Evolutionary conservation across 2,797 vertebrate species (phyloP), one percentile per base, ranked within the genome.

Genomic region (Buceros bicornis): DNA sequence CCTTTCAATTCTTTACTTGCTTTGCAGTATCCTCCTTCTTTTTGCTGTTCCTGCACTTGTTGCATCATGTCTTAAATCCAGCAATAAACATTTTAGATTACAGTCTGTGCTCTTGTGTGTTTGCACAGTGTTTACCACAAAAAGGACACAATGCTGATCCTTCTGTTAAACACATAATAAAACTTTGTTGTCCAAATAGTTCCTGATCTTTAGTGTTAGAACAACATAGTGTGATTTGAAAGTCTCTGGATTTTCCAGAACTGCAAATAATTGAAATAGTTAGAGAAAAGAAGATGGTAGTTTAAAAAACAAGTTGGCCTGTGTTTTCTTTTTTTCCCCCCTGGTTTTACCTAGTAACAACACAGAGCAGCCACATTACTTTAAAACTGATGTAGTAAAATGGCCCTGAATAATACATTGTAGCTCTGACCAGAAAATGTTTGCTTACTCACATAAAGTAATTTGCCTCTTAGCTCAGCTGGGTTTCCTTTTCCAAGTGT

Each of bases 391-490:
- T 98, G 98, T 98, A 97, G 97, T 98, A 98, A 98, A 98, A 98
- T 98, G 98, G 97, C 98, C 97, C 96, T 99, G 98, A 99, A 99
- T 99, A 99, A 99, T 99, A 98, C 98, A 99, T 99, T 97, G 98
- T 98, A 98, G 97, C 97, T 97, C 98, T 98, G 98, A 98, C 99
- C 98, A 98, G 98, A 98, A 98, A 98, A 98, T 98, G 98, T 99
- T 99, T 99, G 98, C 98, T 99, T 99, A 99, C 98, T 98, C 98
- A 99, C 98, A 98, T 98, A 98, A 99, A 99, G 98, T 98, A 98
- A 99, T 98, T 98, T 98, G 98, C 98, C 98, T 98, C 98, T 98
- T 98, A 98, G 98, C 99, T 97, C 99, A 99, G 99, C 98, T 98
- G 98, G 99, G 97, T 98, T 98, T 98, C 98, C 97, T 98, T 98